Conservation (phyloP, 2,888 invertebrate genomes). For the Synanthedon andrenaeformis region DNA sequence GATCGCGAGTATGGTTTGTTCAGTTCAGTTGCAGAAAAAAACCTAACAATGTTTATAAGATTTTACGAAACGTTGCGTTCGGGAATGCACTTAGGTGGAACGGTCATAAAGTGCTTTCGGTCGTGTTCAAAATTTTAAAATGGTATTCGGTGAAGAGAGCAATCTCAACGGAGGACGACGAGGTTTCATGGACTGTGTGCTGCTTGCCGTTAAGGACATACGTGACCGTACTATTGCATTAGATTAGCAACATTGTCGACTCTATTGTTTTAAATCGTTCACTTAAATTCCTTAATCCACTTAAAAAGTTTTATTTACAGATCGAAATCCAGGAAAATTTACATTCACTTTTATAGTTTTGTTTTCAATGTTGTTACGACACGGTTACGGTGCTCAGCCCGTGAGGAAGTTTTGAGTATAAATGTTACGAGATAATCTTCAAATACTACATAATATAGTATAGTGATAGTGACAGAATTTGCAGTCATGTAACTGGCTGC, state of each 20-base stretch:
- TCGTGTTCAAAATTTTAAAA: conserved; percentile 28
- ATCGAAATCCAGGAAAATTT: too few relatives aligned
- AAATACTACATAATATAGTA: too few relatives aligned
- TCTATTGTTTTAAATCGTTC: conserved; percentile 19
- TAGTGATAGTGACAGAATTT: too few relatives aligned
- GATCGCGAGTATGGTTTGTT: too few relatives aligned
- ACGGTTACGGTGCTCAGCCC: too few relatives aligned
- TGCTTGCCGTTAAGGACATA: conserved; percentile 34
- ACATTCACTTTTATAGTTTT: too few relatives aligned
- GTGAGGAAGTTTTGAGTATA: too few relatives aligned
- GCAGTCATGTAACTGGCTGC: too few relatives aligned
- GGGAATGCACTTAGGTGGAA: conserved; percentile 20
- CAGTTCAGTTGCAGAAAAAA: too few relatives aligned
- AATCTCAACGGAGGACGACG: conserved; percentile 33
- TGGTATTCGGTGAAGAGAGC: conserved; percentile 37
- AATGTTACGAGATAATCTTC: too few relatives aligned
- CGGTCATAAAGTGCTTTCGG: conserved; percentile 18
- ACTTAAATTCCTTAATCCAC: conserved; percentile 7
- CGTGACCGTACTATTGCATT: conserved; percentile 47
- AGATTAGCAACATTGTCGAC: conserved; percentile 26
- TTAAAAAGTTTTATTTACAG: background rate
- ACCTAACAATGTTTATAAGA: too few relatives aligned
- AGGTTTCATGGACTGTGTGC: conserved; percentile 13
- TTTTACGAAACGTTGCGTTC: background rate
- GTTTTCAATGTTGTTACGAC: too few relatives aligned